Base-by-base conservation (phyloP, 1,140 invertebrate genomes). In the Teleopsis dalmanni region DNA sequence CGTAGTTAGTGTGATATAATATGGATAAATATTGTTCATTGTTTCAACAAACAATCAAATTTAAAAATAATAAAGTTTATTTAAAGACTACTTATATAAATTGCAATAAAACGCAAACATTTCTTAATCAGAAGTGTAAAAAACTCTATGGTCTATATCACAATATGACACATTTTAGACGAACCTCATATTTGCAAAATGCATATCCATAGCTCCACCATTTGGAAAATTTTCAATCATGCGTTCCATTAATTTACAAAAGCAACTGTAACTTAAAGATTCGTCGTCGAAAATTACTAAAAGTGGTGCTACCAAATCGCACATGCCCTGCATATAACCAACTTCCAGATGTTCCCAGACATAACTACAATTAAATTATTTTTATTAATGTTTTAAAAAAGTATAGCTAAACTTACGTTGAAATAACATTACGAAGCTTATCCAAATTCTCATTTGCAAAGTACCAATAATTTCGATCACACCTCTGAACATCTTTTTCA, bases 401-500 rank as follows among this genome's bases (percentile, higher is more conserved):
- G 16, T 29, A 27, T 9, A n/a, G n/a, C 4, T 18, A 8, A 46
- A 25, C 82, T 77, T 75, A 94, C 80, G 92, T 96, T 82, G 91
- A 94, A 85, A 97, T 96, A 35, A 97, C 84, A 73, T 95, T 94
- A 34, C 91, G 76, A n/a, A 97, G 72, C 71, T 94, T 95, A 52
- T 95, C 90, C 52, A 97, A 75, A 75, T 97, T 96, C 49, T 86
- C 81, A 31, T 82, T 78, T 11, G 78, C 81, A 71, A 96, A 96
- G 72, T 95, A 96, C 72, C 82, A 85, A 66, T 93, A 92, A 66
- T 94, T 95, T 44, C 93, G 74, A 73, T 97, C 93, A 73, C 93
- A 97, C 49, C 93, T 73, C 69, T 94, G 88, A 4, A 96, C 93
- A 72, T 97, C 93, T 72, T 97, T 97, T 65, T 97, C 93, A 53